Evolutionary conservation across 30 jellyfish, hydroid and myxozoan genomes (phyloP).

Genomic region (Rhopilema esculentum): DNA sequence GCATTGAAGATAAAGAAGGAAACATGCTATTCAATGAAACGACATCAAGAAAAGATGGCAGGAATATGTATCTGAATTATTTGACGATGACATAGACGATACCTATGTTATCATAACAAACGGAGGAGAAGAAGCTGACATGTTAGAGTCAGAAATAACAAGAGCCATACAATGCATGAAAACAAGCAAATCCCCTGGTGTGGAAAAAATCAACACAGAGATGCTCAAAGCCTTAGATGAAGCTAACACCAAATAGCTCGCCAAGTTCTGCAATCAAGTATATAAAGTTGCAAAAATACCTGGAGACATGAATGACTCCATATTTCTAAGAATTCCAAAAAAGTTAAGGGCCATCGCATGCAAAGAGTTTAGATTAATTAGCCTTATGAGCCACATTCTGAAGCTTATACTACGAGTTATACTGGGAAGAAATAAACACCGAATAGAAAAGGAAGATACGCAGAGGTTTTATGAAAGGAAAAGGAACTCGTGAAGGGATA

Average conservation of each 20-base stretch:
- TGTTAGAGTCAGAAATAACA: constrained; percentile 8
- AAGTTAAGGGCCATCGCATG: not conserved
- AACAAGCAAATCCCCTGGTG: constrained; percentile 29
- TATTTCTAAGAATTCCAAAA: not conserved
- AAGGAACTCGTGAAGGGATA: constrained; percentile 23
- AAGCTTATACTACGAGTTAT: constrained; percentile 14
- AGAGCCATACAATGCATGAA: constrained; percentile 6
- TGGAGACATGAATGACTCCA: constrained; percentile 20
- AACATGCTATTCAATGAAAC: constrained; percentile 14
- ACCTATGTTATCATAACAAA: constrained; percentile 5
- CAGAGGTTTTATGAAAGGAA: constrained; percentile 7
- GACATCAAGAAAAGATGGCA: constrained; percentile 1
- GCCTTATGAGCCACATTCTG: constrained; percentile 39
- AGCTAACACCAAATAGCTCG: not conserved
- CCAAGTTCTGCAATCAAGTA: constrained; percentile 1
- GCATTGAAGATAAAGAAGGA: constrained; percentile 2
- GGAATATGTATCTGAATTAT: constrained; percentile 21
- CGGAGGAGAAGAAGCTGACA: constrained; percentile 27
- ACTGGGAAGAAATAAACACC: constrained; percentile 25
- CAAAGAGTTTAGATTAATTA: constrained; percentile 21
- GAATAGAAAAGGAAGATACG: constrained; percentile 16
- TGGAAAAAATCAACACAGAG: constrained; percentile 18
- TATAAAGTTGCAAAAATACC: constrained; percentile 5
- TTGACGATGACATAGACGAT: constrained; percentile 29
- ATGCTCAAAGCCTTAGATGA: constrained; percentile 35